Percentiles rank a stretch among this genome's conserved stretches.
Conservation (phyloP, 2,888 invertebrate genomes). For the Hetaerina titia region DNA sequence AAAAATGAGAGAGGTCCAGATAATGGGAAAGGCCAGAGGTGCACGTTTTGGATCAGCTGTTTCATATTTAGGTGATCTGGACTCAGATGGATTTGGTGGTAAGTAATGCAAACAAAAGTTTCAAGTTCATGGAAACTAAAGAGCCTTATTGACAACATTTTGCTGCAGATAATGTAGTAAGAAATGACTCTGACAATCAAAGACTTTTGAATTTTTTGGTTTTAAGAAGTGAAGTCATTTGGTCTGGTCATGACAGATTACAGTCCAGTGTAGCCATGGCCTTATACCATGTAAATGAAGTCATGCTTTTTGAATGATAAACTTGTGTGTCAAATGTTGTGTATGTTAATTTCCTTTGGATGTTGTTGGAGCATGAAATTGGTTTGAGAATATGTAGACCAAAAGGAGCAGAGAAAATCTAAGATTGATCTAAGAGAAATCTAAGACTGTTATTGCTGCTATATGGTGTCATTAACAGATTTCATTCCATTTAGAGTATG, state of each 20-base stretch:
- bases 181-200: not conserved
- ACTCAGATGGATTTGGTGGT: conserved; percentile 83
- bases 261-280: not conserved
- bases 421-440: too few relatives aligned
- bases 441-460: too few relatives aligned
- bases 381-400: too few relatives aligned
- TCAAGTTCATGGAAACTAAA: not conserved
- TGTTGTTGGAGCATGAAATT: too few relatives aligned
- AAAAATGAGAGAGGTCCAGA: not conserved
- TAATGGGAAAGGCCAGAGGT: conserved; percentile 73
- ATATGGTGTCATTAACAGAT: too few relatives aligned
- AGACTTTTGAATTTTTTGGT: not conserved
- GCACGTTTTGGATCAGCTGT: conserved; percentile 83
- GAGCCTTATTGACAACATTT: not conserved
- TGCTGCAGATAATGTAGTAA: not conserved
- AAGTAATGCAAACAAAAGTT: conserved; percentile 69
- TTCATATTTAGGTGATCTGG: conserved; percentile 82
- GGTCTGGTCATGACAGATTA: not conserved
- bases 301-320: too few relatives aligned
- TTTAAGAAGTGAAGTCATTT: not conserved
- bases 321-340: too few relatives aligned
- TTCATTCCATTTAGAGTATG: too few relatives aligned
- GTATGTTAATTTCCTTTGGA: too few relatives aligned
- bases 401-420: too few relatives aligned
- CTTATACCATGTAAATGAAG: not conserved